Conservation (phyloP, 1,140 invertebrate species). For the Lethocerus indicus region DNA sequence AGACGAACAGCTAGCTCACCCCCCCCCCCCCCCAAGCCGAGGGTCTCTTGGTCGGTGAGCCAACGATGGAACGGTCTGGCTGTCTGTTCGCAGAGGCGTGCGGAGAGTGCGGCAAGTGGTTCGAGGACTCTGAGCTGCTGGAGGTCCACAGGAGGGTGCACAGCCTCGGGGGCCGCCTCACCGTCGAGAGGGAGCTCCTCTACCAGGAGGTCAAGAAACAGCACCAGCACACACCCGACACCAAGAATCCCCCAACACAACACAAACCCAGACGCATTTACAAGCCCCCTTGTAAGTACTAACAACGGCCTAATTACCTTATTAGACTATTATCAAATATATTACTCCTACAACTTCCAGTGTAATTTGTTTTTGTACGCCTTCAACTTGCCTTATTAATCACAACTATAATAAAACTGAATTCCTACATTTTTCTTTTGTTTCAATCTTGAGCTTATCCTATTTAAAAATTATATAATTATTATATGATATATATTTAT, state of each 20-base stretch:
- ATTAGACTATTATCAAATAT: too few species aligned
- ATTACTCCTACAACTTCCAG: too few species aligned
- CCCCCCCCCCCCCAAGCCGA: too few species aligned
- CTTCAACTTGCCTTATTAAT: neutral
- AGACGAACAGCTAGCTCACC: too few species aligned
- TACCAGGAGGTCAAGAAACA: slow-evolving; percentile 36
- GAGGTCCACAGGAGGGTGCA: too few species aligned
- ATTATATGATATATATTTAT: too few species aligned
- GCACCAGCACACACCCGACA: slow-evolving; percentile 30
- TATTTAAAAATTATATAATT: neutral
- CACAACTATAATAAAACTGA: neutral
- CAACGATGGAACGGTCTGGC: too few species aligned
- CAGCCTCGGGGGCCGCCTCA: too few species aligned
- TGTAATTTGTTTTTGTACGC: neutral
- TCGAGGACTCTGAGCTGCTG: too few species aligned
- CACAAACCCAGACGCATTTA: slow-evolving; percentile 24
- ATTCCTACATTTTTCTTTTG: neutral
- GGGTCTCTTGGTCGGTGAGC: too few species aligned
- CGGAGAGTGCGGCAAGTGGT: too few species aligned
- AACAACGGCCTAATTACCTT: neutral
- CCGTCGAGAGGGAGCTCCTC: slow-evolving; percentile 28
- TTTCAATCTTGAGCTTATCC: neutral
- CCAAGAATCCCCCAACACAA: slow-evolving; percentile 32
- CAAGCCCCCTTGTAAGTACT: slow-evolving; percentile 7
- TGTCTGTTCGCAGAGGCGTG: too few species aligned